Evolutionary conservation across 2,888 invertebrate genomes (phyloP).

Genomic region (Eledona agricola): DNA sequence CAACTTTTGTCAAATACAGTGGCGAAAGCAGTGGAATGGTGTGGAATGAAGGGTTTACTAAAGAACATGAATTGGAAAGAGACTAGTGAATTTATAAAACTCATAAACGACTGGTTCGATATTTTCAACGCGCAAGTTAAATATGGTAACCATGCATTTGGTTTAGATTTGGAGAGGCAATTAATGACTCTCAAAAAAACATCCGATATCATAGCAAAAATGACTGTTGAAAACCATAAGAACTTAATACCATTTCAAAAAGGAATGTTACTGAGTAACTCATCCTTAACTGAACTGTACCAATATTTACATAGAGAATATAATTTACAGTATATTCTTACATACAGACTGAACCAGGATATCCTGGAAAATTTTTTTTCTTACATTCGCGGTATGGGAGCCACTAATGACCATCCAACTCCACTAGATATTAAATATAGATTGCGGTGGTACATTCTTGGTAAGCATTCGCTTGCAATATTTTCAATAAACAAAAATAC

Average conservation of each 20-base stretch:
- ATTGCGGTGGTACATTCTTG: conserved; percentile 46
- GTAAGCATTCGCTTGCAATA: conserved; percentile 44
- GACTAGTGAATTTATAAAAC: conserved; percentile 3
- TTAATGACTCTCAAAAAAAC: not conserved
- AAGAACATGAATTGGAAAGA: not conserved
- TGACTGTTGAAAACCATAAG: conserved; percentile 36
- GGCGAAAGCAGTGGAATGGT: conserved; percentile 30
- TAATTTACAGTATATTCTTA: conserved; percentile 41
- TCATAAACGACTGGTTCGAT: conserved; percentile 37
- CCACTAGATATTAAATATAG: conserved; percentile 43
- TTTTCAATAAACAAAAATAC: conserved; percentile 36
- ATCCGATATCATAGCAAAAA: not conserved
- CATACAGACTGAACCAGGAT: conserved; percentile 43
- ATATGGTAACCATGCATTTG: conserved; percentile 6
- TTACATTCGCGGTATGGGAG: conserved; percentile 47
- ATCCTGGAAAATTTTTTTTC: conserved; percentile 47
- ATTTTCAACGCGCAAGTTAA: conserved; percentile 22
- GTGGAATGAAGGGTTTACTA: conserved; percentile 12
- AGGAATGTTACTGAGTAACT: conserved; percentile 36
- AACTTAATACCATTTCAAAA: conserved; percentile 41
- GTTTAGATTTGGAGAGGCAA: conserved; percentile 2
- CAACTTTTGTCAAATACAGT: conserved; percentile 38
- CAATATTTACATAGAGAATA: conserved; percentile 41
- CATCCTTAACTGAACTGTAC: conserved; percentile 27
- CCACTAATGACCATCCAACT: conserved; percentile 45